phyloP scores from a whole-genome alignment of 2,113 vertebrate genomes.

The Mellivora capensis region DNA sequence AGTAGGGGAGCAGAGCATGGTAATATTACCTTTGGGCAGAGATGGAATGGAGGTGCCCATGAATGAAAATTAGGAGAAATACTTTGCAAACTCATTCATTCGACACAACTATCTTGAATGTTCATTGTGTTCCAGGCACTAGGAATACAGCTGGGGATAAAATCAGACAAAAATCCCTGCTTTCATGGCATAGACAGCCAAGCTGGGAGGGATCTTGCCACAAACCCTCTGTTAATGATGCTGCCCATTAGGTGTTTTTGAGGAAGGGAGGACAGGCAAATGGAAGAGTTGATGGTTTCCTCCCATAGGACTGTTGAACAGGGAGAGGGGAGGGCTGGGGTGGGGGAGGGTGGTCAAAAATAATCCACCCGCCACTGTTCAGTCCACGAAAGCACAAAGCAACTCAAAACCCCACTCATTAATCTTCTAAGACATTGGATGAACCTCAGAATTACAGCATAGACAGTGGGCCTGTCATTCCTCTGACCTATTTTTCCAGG shows the following conservation, averaged over 20 bases:
- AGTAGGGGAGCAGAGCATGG: neutral
- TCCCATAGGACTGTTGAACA: neutral
- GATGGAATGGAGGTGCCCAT: neutral
- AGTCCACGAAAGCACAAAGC: neutral
- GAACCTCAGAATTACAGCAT: neutral
- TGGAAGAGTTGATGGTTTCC: neutral
- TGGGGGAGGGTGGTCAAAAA: neutral
- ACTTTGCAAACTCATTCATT: neutral
- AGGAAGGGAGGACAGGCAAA: neutral
- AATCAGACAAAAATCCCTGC: neutral
- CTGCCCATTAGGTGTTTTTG: neutral
- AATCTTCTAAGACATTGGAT: neutral
- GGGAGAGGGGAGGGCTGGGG: neutral
- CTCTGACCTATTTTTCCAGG: constrained; percentile 30
- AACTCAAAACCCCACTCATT: neutral
- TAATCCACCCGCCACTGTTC: neutral
- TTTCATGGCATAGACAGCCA: neutral
- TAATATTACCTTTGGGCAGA: neutral
- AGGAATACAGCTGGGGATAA: neutral
- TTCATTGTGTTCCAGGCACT: neutral
- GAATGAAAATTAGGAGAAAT: neutral
- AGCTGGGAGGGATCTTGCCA: neutral
- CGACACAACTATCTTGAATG: neutral
- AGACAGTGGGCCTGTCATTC: neutral
- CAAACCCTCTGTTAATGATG: neutral